Evolutionary conservation across 1,140 invertebrate genomes (phyloP).

Genomic region (Drosophila neocordata): DNA sequence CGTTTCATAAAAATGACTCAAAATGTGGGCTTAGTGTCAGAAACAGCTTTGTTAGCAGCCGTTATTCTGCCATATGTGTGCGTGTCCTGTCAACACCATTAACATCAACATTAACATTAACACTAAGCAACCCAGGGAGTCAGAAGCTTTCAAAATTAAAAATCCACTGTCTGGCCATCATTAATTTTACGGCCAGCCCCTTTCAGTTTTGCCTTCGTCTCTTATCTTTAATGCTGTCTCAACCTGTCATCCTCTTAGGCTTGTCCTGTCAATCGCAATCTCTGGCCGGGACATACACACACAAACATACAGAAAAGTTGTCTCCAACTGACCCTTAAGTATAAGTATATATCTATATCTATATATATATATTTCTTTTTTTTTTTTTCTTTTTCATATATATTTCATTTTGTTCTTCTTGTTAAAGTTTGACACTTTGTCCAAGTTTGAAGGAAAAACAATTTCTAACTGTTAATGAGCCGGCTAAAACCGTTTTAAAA

Average conservation of each 20-base stretch:
- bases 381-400: no score
- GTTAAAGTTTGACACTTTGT: neutral
- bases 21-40: constrained; percentile 48
- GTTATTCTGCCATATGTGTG: constrained; percentile 37
- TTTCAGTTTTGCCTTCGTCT: constrained; percentile 1
- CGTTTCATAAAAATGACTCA: constrained; percentile 44
- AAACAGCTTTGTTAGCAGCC: constrained; percentile 21
- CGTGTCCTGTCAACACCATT: constrained; percentile 38
- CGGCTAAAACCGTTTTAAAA: neutral
- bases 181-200: constrained; percentile 53
- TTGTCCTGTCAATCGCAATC: constrained; percentile 5
- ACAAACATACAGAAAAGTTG: neutral
- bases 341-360: neutral
- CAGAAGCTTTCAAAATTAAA: constrained; percentile 43
- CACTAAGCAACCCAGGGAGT: constrained; percentile 3
- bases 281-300: neutral
- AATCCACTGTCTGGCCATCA: constrained; percentile 68
- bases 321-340: constrained; percentile 2
- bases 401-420: no score
- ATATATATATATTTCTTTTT: no score
- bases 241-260: neutral
- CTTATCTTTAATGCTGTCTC: neutral
- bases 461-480: constrained; percentile 8
- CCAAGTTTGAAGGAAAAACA: neutral
- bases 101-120: constrained; percentile 27